phyloP scores from a whole-genome alignment of 2,113 vertebrate species.

The Plecotus auritus region DNA sequence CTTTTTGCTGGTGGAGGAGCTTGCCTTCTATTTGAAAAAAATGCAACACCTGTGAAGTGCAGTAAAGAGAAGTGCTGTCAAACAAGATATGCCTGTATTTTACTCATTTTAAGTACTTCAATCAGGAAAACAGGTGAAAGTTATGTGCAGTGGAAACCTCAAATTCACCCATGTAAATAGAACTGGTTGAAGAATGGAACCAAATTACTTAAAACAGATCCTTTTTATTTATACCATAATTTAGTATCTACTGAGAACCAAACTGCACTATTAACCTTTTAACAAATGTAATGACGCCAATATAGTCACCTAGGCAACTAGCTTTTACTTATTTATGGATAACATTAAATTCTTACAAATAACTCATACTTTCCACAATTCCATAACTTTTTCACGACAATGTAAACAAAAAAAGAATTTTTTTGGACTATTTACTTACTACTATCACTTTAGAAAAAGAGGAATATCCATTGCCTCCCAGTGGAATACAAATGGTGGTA shows the following conservation, averaged over 20 bases:
- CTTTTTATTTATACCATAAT: neutral
- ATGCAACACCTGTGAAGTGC: neutral
- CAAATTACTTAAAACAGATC: neutral
- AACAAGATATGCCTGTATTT: neutral
- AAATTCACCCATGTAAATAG: neutral
- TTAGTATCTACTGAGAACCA: neutral
- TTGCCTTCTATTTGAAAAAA: neutral
- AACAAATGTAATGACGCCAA: conserved; percentile 14
- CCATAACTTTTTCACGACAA: neutral
- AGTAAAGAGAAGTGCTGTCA: neutral
- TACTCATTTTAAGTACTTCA: neutral
- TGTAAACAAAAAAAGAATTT: neutral
- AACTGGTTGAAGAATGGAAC: neutral
- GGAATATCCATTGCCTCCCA: neutral
- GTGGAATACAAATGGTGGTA: neutral
- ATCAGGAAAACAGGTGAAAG: neutral
- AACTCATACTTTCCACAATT: neutral
- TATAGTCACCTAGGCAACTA: neutral
- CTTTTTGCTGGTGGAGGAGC: neutral
- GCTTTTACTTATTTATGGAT: neutral
- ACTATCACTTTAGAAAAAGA: neutral
- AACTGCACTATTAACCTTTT: neutral
- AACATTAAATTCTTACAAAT: conserved; percentile 44
- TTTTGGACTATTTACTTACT: neutral
- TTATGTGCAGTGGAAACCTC: neutral